These are phyloP conservation scores for Drosophila ohnishii DNA, from an alignment of 1,140 invertebrate species.

Conservation along the genomic window DNA sequence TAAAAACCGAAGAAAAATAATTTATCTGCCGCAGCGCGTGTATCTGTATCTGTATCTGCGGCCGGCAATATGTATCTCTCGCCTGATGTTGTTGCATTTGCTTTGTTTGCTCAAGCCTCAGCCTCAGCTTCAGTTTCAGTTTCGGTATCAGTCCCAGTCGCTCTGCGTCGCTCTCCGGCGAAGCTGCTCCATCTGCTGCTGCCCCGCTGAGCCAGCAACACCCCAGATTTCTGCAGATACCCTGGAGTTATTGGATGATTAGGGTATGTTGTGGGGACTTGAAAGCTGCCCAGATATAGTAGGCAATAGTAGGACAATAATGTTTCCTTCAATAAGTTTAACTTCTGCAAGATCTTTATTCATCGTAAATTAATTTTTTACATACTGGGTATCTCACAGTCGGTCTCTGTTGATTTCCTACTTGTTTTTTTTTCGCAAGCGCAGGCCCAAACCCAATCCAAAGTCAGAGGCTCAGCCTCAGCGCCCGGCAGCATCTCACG, in stretches of 20 bases:
- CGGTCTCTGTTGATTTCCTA: background rate
- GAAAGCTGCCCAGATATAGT: background rate
- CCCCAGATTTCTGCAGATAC: slow-evolving; percentile 48
- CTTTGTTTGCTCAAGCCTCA: slow-evolving; percentile 72
- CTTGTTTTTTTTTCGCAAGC: slow-evolving; percentile 3
- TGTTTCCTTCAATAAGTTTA: no score
- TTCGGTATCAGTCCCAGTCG: slow-evolving; percentile 25
- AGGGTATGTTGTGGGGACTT: slow-evolving; percentile 1
- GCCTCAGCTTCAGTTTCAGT: slow-evolving; percentile 46
- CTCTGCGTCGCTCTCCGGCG: slow-evolving; percentile 17
- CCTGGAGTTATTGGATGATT: slow-evolving; percentile 2
- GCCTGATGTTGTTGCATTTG: slow-evolving; percentile 45
- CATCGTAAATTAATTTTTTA: background rate
- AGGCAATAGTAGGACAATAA: background rate
- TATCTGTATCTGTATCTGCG: slow-evolving; percentile 59
- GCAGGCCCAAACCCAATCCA: slow-evolving; percentile 16
- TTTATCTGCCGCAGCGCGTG: slow-evolving; percentile 73
- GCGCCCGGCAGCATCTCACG: slow-evolving; percentile 63
- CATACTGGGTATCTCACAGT: slow-evolving; percentile 2
- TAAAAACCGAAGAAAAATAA: slow-evolving; percentile 59
- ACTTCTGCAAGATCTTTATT: no score
- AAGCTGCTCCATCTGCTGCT: slow-evolving; percentile 29
- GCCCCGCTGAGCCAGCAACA: slow-evolving; percentile 75
- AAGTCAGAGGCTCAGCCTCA: slow-evolving; percentile 25
- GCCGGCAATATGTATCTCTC: slow-evolving; percentile 52